phyloP scores from a whole-genome alignment of 1,140 invertebrate species.

The Pentalonia nigronervosa region DNA sequence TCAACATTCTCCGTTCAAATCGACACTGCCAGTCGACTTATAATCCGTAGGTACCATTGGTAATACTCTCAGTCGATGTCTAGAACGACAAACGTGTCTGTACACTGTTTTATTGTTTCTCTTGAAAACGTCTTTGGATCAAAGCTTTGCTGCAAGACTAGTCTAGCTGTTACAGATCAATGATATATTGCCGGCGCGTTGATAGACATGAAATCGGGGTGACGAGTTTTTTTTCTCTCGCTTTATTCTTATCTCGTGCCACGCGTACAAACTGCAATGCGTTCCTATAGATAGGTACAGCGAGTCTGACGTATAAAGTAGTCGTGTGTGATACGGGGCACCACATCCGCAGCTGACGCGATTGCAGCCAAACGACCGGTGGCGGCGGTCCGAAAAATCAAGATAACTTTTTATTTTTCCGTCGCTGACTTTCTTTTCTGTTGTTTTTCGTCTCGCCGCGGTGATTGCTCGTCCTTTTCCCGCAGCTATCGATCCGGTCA shows the following conservation, averaged over 20 bases:
- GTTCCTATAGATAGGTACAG: not conserved
- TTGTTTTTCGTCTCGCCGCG: not conserved
- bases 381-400: constrained; percentile 18
- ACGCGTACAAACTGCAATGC: not conserved
- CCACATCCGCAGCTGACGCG: not conserved
- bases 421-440: not conserved
- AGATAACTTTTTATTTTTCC: constrained; percentile 30
- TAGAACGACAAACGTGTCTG: not conserved
- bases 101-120: not conserved
- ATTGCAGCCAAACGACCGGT: not conserved
- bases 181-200: not conserved
- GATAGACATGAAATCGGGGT: not conserved
- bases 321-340: constrained; percentile 6
- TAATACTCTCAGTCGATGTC: not conserved
- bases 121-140: not conserved
- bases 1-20: not conserved
- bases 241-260: not conserved
- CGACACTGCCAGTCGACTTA: not conserved
- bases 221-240: not conserved
- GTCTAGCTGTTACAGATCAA: not conserved
- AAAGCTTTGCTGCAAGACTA: not conserved
- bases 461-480: not conserved
- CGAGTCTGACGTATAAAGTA: not conserved
- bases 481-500: constrained; percentile 11
- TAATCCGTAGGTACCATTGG: not conserved